A percentile compares a stretch with the other conserved stretches of the same genome.
These are phyloP conservation scores for Solenopsis invicta DNA, from an alignment of 1,140 invertebrate genomes.

Conservation along the genomic window DNA sequence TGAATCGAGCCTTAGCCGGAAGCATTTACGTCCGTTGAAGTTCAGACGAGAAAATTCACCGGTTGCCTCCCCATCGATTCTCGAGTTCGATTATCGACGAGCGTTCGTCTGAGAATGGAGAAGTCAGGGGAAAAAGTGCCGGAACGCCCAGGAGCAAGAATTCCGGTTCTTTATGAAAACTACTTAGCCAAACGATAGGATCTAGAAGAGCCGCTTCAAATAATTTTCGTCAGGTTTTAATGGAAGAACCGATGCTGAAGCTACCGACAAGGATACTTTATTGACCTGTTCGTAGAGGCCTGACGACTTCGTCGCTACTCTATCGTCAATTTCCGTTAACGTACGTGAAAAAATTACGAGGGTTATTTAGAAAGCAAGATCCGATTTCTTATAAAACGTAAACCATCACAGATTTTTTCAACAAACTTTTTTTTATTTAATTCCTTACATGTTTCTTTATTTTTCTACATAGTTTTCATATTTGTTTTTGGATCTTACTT, in stretches of 20 bases:
- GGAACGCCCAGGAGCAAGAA: conserved; percentile 31
- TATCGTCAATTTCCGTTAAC: not conserved
- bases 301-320: conserved; percentile 6
- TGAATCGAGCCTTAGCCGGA: conserved; percentile 8
- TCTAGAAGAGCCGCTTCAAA: conserved; percentile 59
- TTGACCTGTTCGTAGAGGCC: conserved; percentile 45
- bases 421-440: too few species aligned
- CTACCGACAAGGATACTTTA: conserved; percentile 59
- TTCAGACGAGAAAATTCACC: conserved; percentile 41
- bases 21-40: conserved; percentile 39
- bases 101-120: not conserved
- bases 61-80: conserved; percentile 41
- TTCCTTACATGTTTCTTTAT: too few species aligned
- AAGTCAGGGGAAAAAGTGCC: conserved; percentile 50
- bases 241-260: conserved; percentile 21
- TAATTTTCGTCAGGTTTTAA: conserved; percentile 69
- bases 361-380: too few species aligned
- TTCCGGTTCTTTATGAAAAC: conserved; percentile 64
- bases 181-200: conserved; percentile 69
- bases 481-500: too few species aligned
- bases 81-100: conserved; percentile 38
- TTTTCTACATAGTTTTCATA: too few species aligned
- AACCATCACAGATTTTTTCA: too few species aligned
- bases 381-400: too few species aligned
- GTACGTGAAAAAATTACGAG: not conserved